Conservation (phyloP, 2,113 vertebrate genomes). For the Hymenochirus boettgeri region DNA sequence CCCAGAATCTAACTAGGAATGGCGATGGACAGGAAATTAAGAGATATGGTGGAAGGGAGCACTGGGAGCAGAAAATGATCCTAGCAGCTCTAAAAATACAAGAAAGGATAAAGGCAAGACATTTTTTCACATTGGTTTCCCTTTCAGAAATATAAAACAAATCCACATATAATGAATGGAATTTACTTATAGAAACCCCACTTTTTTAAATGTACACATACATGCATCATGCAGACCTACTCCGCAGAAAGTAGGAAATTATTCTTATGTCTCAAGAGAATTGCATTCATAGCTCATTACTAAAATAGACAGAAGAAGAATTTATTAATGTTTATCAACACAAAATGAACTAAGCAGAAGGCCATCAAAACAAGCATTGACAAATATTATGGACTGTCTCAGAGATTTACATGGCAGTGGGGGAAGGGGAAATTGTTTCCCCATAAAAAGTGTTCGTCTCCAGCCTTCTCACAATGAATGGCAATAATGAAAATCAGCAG, state of each 20-base stretch:
- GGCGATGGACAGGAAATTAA: too few relatives aligned
- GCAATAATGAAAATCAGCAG: conserved; percentile 47
- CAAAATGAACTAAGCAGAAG: conserved; percentile 46
- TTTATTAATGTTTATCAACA: conserved; percentile 53
- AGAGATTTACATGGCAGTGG: conserved; percentile 32
- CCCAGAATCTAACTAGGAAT: too few relatives aligned
- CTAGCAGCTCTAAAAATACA: too few relatives aligned
- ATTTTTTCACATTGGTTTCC: too few relatives aligned
- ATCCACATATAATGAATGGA: too few relatives aligned
- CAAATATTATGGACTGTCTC: conserved; percentile 30
- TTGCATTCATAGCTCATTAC: conserved; percentile 39
- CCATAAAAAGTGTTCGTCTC: conserved; percentile 40
- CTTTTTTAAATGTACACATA: conserved; percentile 34
- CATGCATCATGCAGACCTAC: conserved; percentile 26
- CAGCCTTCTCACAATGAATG: conserved; percentile 45
- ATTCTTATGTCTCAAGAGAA: conserved; percentile 28
- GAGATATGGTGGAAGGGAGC: too few relatives aligned
- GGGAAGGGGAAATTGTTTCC: conserved; percentile 28
- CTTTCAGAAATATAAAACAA: too few relatives aligned
- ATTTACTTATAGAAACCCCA: too few relatives aligned
- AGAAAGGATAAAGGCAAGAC: too few relatives aligned
- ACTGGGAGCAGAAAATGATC: too few relatives aligned
- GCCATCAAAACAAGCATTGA: conserved; percentile 47
- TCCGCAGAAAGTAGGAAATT: conserved; percentile 22
- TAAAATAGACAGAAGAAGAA: conserved; percentile 48